A percentile compares a stretch with the other conserved stretches of the same genome.
These are phyloP conservation scores for Drosophila paramelanica DNA, from an alignment of 2,888 invertebrate species.

Conservation along the genomic window DNA sequence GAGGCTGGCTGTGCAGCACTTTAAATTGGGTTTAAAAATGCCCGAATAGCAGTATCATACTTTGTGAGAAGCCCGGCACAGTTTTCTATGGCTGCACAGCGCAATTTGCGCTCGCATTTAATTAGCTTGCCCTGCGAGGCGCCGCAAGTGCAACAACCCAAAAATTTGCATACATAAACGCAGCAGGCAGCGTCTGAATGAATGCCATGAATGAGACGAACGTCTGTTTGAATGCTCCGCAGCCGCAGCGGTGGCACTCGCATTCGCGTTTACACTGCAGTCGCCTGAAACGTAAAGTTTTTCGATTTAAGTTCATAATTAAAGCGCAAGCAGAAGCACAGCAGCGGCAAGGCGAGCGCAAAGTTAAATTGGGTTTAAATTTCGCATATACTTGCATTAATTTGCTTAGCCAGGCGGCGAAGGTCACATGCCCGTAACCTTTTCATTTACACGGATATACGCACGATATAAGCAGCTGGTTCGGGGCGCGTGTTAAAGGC, in stretches of 20 bases:
- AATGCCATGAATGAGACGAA: slow-evolving; percentile 43
- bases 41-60: slow-evolving; percentile 29
- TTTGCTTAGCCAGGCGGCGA: slow-evolving; percentile 53
- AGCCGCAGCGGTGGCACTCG: neutral
- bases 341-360: slow-evolving; percentile 22
- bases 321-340: slow-evolving; percentile 52
- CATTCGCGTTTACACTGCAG: neutral
- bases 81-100: slow-evolving; percentile 54
- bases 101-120: slow-evolving; percentile 63
- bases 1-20: slow-evolving; percentile 28
- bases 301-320: slow-evolving; percentile 81
- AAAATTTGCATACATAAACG: slow-evolving; percentile 74
- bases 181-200: slow-evolving; percentile 33
- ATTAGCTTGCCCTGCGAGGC: slow-evolving; percentile 63
- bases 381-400: slow-evolving; percentile 59
- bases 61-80: slow-evolving; percentile 33
- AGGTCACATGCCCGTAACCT: slow-evolving; percentile 56
- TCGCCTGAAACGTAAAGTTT: slow-evolving; percentile 66
- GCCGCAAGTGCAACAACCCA: slow-evolving; percentile 73
- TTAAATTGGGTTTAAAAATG: slow-evolving; percentile 74
- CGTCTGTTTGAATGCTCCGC: slow-evolving; percentile 55
- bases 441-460: slow-evolving; percentile 20
- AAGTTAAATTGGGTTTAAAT: slow-evolving; percentile 80
- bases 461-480: neutral
- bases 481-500: slow-evolving; percentile 62